A percentile compares a stretch with the other conserved stretches of the same genome.
phyloP scores from a whole-genome alignment of 2,797 vertebrate genomes.

The Myotis findleyi region DNA sequence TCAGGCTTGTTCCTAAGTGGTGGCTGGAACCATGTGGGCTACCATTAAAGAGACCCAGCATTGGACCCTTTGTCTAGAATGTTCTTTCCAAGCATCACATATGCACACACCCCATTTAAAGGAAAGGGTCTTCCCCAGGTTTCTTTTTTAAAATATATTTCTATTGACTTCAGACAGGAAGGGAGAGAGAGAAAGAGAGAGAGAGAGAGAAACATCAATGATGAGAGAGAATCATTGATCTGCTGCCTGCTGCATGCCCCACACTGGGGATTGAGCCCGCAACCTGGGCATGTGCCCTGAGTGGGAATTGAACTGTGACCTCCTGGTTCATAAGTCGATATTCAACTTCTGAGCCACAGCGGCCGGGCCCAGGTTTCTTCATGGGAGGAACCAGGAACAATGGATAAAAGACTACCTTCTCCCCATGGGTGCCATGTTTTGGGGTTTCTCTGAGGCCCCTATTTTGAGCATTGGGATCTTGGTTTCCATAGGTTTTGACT shows the following conservation, averaged over 20 bases:
- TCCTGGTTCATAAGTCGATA: not conserved
- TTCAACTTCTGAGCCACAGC: not conserved
- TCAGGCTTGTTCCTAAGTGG: not conserved
- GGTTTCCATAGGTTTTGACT: not conserved
- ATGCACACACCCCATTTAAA: not conserved
- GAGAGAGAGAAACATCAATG: not conserved
- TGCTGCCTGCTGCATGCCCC: not conserved
- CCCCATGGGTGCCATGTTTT: no score
- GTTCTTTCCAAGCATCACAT: not conserved
- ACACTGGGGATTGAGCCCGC: not conserved
- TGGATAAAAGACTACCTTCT: not conserved
- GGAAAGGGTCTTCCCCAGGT: not conserved
- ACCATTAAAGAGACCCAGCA: not conserved
- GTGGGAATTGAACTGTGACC: not conserved
- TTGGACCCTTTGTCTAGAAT: not conserved
- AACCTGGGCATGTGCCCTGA: not conserved
- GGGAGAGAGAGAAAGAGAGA: not conserved
- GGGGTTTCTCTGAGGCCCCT: not conserved
- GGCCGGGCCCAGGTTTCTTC: no score
- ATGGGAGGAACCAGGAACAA: not conserved
- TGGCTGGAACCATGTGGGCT: not conserved
- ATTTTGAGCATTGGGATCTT: not conserved
- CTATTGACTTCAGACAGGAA: no score
- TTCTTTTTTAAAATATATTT: not conserved
- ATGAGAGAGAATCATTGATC: not conserved